Evolutionary conservation across 2,888 invertebrate species (phyloP), one percentile per base, ranked within the genome.

Genomic region (Reticulitermes lucifugus): DNA sequence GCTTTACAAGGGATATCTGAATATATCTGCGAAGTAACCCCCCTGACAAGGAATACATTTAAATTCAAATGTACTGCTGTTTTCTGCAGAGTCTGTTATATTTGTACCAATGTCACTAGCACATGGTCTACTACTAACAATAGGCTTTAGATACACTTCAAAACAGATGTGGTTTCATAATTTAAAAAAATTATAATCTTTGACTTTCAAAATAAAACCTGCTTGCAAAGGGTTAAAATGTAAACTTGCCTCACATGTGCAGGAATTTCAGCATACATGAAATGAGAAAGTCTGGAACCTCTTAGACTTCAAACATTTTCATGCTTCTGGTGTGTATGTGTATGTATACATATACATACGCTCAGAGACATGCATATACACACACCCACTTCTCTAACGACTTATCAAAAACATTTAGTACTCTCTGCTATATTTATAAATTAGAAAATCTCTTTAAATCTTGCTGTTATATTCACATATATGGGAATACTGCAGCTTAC

Each of bases 371-470:
- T 75, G 75, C n/a, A 75, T 43, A n/a, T 75, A 43, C 41, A 43
- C 35, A 43, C 41, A 75, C 22, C 18, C 25, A n/a, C 35, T 75
- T 84, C 55, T 29, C 79, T 79, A 75, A 77, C 25, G 60, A 84
- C 84, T 77, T 84, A 84, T 75, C 46, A 84, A 84, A 77, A 84
- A 79, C 84, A 84, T 77, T 84, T 46, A 84, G 60, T 18, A 46
- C 12, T 41, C n/a, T n/a, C 35, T n/a, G 60, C 73, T 84, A 79
- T 77, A 75, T 60, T 65, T 77, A 84, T 79, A 84, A 79, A 84
- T 84, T 84, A 79, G 59, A 84, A 84, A 55, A 41, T 60, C 43
- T 65, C 65, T 65, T 81, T 55, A 43, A 65, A 81, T 81, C 25
- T 70, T 80, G 41, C 41, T 25, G 35, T 41, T 73, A 41, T 41